phyloP scores from a whole-genome alignment of 2,888 invertebrate genomes.

The Hirtodrosophila alboralis region DNA sequence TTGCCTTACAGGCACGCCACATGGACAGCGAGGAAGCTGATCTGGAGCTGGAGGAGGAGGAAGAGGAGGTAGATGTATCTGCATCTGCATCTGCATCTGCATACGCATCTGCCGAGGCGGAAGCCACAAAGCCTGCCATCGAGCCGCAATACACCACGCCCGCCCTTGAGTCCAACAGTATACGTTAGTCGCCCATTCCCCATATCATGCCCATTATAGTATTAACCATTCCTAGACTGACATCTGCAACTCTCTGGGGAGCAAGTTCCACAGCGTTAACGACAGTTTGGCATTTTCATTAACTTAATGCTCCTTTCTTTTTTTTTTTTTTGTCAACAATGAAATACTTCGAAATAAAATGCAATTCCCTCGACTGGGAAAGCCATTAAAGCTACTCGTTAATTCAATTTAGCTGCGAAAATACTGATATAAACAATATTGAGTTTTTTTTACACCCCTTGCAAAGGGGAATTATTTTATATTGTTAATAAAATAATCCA shows the following conservation, averaged over 20 bases:
- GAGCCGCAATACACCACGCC: slow-evolving; percentile 50
- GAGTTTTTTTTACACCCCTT: too few species aligned
- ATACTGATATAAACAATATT: too few species aligned
- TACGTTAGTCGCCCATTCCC: slow-evolving; percentile 27
- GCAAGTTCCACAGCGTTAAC: slow-evolving; percentile 24
- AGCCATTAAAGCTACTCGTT: neutral
- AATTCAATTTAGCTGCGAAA: too few species aligned
- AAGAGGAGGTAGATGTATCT: slow-evolving; percentile 17
- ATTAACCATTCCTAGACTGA: slow-evolving; percentile 50
- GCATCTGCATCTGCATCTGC: too few species aligned
- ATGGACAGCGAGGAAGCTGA: slow-evolving; percentile 37
- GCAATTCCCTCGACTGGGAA: too few species aligned
- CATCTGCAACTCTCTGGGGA: slow-evolving; percentile 18
- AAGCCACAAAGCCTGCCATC: slow-evolving; percentile 12
- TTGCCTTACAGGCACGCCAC: slow-evolving; percentile 51
- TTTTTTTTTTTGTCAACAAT: slow-evolving; percentile 23
- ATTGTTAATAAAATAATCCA: too few species aligned
- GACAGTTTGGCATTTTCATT: slow-evolving; percentile 27
- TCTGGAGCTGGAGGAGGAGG: slow-evolving; percentile 9
- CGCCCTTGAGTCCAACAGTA: slow-evolving; percentile 43
- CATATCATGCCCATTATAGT: slow-evolving; percentile 20
- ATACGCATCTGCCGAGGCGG: slow-evolving; percentile 2
- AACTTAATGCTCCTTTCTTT: neutral
- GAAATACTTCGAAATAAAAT: slow-evolving; percentile 17
- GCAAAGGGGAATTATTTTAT: too few species aligned